Base-by-base conservation (phyloP, 2,113 vertebrate species). In the Syngnathus floridae region DNA sequence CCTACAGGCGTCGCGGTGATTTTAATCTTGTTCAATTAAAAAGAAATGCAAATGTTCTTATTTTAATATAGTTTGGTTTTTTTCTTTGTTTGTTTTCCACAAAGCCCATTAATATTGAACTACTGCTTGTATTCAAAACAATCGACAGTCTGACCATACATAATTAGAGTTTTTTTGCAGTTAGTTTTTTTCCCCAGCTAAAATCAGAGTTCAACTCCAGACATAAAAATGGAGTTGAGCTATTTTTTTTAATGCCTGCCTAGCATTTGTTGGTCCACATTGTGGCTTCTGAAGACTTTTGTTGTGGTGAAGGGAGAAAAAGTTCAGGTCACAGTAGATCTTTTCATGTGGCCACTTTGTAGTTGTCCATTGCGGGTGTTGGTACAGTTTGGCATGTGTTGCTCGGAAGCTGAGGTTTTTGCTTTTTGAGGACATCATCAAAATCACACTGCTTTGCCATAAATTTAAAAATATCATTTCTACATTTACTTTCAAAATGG, bases 401-500 rank as follows among this genome's bases (percentile, higher is more conserved):
- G 66, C 69, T 73, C 82, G 83, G 81, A 87, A 84, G 73, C 60
- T 85, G 87, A 66, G 87, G 85, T 79, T 78, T 77, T 69, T 13
- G 45, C 37, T 38, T 13, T 35, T 38, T 22, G 5, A 41, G 12
- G 17, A 41, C 58, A 35, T 35, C 16, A 21, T 12, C 37, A 11
- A 26, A 26, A 55, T 41, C 37, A 41, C 11, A 54, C 51, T 13
- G n/a, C 38, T 60, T 60, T 11, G 9, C n/a, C 12, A 40, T 40
- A 41, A 40, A 21, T 21, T 7, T 7, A 43, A 22, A 40, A 16
- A 14, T 26, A 61, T 43, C 7, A 0, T 31, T 7, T 55, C 13
- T 14, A 61, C 37, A 43, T 61, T 5, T 12, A 43, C 41, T 40
- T 5, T 21, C 7, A 16, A 43, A 16, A 43, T 26, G 57, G 57